These are phyloP conservation scores for Notothenia rossii DNA, from an alignment of 2,113 vertebrate genomes.

Conservation along the genomic window DNA sequence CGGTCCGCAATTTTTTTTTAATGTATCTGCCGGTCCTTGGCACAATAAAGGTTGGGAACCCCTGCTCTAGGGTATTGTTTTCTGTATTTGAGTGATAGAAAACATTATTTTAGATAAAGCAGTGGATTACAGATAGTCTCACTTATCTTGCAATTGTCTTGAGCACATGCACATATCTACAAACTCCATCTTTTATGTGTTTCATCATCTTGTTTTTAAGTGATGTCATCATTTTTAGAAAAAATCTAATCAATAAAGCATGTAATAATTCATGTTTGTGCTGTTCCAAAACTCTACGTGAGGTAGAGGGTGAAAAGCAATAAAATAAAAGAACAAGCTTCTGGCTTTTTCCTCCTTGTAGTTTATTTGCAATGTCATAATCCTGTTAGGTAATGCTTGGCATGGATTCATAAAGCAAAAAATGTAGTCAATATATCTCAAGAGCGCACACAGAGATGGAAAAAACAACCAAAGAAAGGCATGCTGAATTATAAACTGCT, in stretches of 20 bases:
- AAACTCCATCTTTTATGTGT: background rate
- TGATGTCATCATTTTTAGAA: constrained; percentile 10
- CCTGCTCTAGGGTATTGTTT: background rate
- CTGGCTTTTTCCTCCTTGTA: constrained; percentile 5
- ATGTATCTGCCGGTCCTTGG: too few relatives aligned
- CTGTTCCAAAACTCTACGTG: background rate
- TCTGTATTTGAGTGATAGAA: background rate
- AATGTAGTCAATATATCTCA: constrained; percentile 17
- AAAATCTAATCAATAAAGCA: constrained; percentile 8
- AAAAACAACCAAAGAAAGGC: constrained; percentile 6
- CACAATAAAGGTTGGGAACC: too few relatives aligned
- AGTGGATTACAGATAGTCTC: background rate
- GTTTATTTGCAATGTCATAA: constrained; percentile 34
- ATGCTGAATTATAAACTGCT: background rate
- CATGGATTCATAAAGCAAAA: constrained; percentile 11
- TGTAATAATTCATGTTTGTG: background rate
- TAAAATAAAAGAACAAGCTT: constrained; percentile 19
- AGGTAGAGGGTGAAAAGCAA: constrained; percentile 15
- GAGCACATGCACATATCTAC: background rate
- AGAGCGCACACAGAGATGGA: constrained; percentile 5
- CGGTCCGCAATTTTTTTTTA: too few relatives aligned
- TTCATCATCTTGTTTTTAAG: background rate
- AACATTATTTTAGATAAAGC: constrained; percentile 9
- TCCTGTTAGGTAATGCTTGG: constrained; percentile 34
- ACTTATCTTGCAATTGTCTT: background rate